phyloP scores from a whole-genome alignment of 2,888 invertebrate species.

The Homarus gammarus region DNA sequence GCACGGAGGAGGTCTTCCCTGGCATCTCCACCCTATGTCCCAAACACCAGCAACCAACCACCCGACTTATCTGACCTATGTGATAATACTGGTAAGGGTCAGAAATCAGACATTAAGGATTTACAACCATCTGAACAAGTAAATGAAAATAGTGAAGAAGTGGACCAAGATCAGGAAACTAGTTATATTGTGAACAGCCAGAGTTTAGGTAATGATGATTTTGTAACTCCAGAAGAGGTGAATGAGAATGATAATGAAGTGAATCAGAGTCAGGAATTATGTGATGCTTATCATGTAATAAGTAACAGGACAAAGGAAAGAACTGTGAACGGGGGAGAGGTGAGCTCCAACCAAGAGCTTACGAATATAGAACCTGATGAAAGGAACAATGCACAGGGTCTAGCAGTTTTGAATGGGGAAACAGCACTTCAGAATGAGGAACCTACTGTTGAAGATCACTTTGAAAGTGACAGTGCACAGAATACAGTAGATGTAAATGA shows the following conservation, averaged over 20 bases:
- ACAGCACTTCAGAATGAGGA: not conserved
- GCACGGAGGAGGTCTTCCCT: slow-evolving; percentile 66
- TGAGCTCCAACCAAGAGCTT: not conserved
- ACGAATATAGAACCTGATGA: not conserved
- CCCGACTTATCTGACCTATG: slow-evolving; percentile 12
- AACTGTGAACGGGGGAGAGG: not conserved
- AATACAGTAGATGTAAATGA: not conserved
- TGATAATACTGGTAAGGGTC: slow-evolving; percentile 32
- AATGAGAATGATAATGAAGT: not conserved
- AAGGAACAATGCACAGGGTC: not conserved
- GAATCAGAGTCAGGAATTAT: slow-evolving; percentile 15
- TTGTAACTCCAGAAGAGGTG: not conserved
- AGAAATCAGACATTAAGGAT: not conserved
- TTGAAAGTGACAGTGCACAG: not conserved
- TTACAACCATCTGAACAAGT: slow-evolving; percentile 10
- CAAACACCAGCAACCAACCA: slow-evolving; percentile 7
- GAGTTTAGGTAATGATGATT: not conserved
- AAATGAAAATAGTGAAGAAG: slow-evolving; percentile 1
- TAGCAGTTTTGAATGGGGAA: slow-evolving; percentile 1
- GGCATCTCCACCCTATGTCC: slow-evolving; percentile 53
- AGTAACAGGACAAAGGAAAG: not conserved
- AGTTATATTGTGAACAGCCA: not conserved
- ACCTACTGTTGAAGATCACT: not conserved
- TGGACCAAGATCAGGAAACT: not conserved
- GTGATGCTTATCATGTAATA: not conserved